Percentiles rank a stretch among this genome's conserved stretches.
Conservation (phyloP, 92 coral and sea anemone genomes). For the Porites divaricata region DNA sequence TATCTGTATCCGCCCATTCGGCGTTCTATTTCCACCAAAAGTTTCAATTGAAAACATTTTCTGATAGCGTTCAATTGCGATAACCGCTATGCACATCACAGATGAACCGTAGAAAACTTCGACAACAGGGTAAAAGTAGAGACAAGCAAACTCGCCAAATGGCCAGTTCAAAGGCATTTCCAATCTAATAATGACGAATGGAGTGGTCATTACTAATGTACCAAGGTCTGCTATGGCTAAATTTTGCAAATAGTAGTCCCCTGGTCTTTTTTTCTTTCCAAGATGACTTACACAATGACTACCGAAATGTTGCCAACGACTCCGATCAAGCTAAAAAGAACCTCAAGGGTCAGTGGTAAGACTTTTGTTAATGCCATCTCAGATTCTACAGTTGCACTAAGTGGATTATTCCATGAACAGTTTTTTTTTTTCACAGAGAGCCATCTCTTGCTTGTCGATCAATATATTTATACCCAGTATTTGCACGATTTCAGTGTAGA, state of each 20-base stretch:
- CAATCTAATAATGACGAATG: neutral
- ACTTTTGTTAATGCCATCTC: neutral
- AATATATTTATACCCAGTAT: too few relatives aligned
- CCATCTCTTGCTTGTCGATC: too few relatives aligned
- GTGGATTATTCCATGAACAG: neutral
- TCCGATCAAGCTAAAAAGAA: neutral
- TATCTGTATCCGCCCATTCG: neutral
- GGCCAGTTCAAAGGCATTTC: neutral
- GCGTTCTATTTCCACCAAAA: neutral
- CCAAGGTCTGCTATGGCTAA: slow-evolving; percentile 64
- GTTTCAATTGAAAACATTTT: slow-evolving; percentile 1
- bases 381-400: neutral
- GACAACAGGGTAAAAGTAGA: slow-evolving; percentile 26
- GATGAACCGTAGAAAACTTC: slow-evolving; percentile 53
- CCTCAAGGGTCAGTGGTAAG: neutral
- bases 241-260: slow-evolving; percentile 45
- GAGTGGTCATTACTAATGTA: slow-evolving; percentile 35
- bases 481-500: too few relatives aligned
- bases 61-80: slow-evolving; percentile 55
- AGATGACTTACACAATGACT: neutral
- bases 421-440: too few relatives aligned
- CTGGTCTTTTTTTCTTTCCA: slow-evolving; percentile 1
- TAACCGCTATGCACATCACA: slow-evolving; percentile 53
- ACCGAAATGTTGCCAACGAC: neutral
- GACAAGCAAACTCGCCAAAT: slow-evolving; percentile 51